phyloP scores from a whole-genome alignment of 2,113 vertebrate species.

The Nyctereutes procyonoides region DNA sequence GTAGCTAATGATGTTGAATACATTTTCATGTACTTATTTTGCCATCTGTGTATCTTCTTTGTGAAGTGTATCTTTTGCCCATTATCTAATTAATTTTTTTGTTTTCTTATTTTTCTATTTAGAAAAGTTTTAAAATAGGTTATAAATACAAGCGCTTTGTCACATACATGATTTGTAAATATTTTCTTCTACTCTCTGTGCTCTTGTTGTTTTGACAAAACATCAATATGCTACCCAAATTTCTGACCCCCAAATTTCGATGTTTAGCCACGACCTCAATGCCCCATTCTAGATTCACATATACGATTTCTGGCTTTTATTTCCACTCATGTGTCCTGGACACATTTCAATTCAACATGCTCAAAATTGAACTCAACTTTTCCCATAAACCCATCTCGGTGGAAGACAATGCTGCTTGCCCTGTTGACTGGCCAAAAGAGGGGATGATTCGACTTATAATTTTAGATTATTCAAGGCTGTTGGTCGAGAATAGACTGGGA shows the following conservation, averaged over 20 bases:
- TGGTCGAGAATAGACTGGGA: not conserved
- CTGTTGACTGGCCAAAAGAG: not conserved
- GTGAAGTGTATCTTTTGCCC: not conserved
- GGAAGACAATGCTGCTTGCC: not conserved
- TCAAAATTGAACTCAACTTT: not conserved
- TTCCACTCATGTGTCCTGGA: not conserved
- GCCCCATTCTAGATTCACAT: not conserved
- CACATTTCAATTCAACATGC: not conserved
- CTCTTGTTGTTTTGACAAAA: not conserved
- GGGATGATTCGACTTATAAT: not conserved
- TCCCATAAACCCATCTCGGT: not conserved
- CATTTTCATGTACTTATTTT: not conserved
- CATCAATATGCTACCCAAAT: not conserved
- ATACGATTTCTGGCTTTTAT: not conserved
- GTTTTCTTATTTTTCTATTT: not conserved
- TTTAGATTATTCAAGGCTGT: not conserved
- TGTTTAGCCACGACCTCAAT: not conserved
- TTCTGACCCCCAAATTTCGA: not conserved
- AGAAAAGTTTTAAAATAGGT: not conserved
- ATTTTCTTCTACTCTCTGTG: not conserved
- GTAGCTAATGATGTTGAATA: not conserved
- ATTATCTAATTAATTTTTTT: not conserved
- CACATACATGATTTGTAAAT: not conserved
- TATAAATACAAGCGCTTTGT: not conserved
- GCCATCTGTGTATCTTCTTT: not conserved